Conservation (phyloP, 2,888 invertebrate genomes). For the Sicus ferrugineus region DNA sequence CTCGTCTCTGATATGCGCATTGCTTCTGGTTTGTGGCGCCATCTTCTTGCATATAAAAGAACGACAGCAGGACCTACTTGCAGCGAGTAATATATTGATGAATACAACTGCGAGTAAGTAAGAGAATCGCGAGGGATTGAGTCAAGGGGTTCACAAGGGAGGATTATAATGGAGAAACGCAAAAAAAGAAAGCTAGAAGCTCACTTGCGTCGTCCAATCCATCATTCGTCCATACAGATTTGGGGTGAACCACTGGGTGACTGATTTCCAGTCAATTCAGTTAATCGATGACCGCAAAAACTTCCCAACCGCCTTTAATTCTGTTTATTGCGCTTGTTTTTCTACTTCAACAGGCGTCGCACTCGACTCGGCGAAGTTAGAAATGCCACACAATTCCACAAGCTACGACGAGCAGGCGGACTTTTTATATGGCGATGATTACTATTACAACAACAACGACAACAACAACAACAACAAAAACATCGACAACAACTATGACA, state of each 20-base stretch:
- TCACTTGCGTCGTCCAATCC: too few species aligned
- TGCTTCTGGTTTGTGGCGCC: conserved; percentile 50
- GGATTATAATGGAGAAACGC: too few species aligned
- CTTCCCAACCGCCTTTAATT: conserved; percentile 8
- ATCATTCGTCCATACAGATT: too few species aligned
- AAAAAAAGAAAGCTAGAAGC: too few species aligned
- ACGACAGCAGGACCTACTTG: conserved; percentile 41
- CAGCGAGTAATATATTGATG: too few species aligned
- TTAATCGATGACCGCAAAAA: neutral
- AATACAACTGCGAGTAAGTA: too few species aligned
- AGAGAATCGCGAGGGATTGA: too few species aligned
- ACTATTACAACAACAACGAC: neutral
- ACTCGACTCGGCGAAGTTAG: neutral
- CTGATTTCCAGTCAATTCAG: neutral
- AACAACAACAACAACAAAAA: neutral
- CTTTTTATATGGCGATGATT: neutral
- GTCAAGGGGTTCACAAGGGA: too few species aligned
- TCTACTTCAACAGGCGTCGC: conserved; percentile 3
- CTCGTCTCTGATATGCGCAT: conserved; percentile 45
- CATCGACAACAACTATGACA: neutral
- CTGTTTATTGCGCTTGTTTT: too few species aligned
- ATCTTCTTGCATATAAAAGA: conserved; percentile 53
- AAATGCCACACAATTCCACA: neutral
- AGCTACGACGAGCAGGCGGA: neutral
- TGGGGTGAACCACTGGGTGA: too few species aligned